A percentile compares a stretch with the other conserved stretches of the same genome.
Conservation (phyloP, 2,888 invertebrate species). For the Monopis laevigella region DNA sequence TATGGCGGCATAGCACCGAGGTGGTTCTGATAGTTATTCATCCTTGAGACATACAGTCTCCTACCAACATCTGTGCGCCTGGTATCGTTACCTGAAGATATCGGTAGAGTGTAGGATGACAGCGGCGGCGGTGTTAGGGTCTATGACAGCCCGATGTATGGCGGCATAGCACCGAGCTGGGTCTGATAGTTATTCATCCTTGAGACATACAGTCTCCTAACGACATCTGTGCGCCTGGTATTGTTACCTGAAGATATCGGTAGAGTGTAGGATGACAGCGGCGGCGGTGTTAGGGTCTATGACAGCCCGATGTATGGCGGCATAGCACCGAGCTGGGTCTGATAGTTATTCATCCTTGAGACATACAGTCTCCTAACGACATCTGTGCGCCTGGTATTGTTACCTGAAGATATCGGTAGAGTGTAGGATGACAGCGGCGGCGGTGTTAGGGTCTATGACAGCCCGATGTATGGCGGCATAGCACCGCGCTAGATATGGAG, state of each 20-base stretch:
- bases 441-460: constrained; percentile 73
- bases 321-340: constrained; percentile 93
- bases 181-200: too few relatives aligned
- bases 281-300: constrained; percentile 77
- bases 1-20: too few relatives aligned
- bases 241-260: too few relatives aligned
- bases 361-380: constrained; percentile 93
- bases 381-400: constrained; percentile 77
- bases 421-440: constrained; percentile 88
- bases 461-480: constrained; percentile 93
- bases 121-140: too few relatives aligned
- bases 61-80: not conserved
- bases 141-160: too few relatives aligned
- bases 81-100: too few relatives aligned
- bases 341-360: constrained; percentile 92
- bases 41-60: not conserved
- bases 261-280: constrained; percentile 40
- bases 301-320: constrained; percentile 89
- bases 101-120: not conserved
- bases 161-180: too few relatives aligned
- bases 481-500: constrained; percentile 92
- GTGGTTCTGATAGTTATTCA: too few relatives aligned
- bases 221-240: not conserved
- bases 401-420: constrained; percentile 86
- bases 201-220: not conserved